Percentiles rank a stretch among this genome's conserved stretches.
Evolutionary conservation across 1,140 invertebrate genomes (phyloP).

Genomic region (Laupala kohalensis): DNA sequence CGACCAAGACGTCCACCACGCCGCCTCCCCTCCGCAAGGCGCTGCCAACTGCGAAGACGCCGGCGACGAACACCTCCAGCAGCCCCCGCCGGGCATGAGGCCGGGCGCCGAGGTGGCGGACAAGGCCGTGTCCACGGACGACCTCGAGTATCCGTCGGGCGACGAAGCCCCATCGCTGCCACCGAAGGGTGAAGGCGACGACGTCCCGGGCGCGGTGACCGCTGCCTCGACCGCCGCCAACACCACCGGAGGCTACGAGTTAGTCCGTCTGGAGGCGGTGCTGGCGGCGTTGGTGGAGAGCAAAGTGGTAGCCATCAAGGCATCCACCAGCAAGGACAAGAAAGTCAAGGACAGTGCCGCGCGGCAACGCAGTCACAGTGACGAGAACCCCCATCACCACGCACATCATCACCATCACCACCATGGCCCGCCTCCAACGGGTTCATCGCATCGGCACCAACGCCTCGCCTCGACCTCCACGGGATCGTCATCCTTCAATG

Average conservation of each 20-base stretch:
- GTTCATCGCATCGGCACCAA: constrained; percentile 7
- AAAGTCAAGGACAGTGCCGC: background rate
- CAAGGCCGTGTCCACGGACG: constrained; percentile 55
- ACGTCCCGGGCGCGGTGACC: background rate
- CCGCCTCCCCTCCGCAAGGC: too few species aligned
- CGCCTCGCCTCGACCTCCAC: constrained; percentile 8
- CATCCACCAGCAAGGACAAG: constrained; percentile 2
- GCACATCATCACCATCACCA: background rate
- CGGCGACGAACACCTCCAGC: too few species aligned
- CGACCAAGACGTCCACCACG: too few species aligned
- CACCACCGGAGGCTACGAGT: constrained; percentile 25
- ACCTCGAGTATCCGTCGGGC: constrained; percentile 25
- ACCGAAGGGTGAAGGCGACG: constrained; percentile 3
- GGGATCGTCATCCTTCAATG: constrained; percentile 12
- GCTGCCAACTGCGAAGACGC: too few species aligned
- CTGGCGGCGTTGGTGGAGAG: constrained; percentile 48
- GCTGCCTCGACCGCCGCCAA: background rate
- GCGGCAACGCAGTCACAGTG: constrained; percentile 7
- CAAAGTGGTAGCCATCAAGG: constrained; percentile 29
- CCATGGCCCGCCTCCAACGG: background rate
- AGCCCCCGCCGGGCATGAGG: background rate
- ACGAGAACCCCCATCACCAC: background rate
- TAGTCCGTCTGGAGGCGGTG: constrained; percentile 47
- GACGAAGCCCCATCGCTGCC: too few species aligned
- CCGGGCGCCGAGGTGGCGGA: constrained; percentile 37